Evolutionary conservation across 2,113 vertebrate species (phyloP).

Genomic region (Mirounga angustirostris): DNA sequence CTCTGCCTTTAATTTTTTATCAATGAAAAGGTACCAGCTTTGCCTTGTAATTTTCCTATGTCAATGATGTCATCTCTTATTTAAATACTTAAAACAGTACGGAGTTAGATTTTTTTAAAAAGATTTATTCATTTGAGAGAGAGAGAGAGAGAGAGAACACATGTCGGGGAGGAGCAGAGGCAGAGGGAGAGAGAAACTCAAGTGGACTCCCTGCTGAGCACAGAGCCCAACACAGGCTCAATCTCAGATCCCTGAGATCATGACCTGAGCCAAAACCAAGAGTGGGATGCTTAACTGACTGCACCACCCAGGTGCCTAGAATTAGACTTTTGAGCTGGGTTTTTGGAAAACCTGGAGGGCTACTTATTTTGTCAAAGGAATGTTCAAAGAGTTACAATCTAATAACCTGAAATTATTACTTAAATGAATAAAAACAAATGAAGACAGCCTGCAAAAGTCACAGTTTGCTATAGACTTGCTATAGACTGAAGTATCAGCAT

Average conservation of each 20-base stretch:
- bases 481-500: not conserved
- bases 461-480: not conserved
- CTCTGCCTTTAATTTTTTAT: not conserved
- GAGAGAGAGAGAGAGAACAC: not conserved
- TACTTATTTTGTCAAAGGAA: conserved; percentile 14
- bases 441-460: not conserved
- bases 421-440: not conserved
- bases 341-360: not conserved
- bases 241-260: not conserved
- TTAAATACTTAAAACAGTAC: not conserved
- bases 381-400: not conserved
- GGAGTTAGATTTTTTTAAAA: not conserved
- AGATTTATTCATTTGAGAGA: not conserved
- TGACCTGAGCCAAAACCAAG: not conserved
- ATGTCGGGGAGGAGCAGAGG: not conserved
- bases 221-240: not conserved
- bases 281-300: not conserved
- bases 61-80: not conserved
- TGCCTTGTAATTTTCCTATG: not conserved
- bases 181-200: not conserved
- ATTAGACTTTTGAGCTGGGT: not conserved
- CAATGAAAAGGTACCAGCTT: not conserved
- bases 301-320: not conserved
- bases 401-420: not conserved
- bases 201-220: not conserved